phyloP scores from a whole-genome alignment of 1,140 invertebrate species.

The Arion vulgaris region DNA sequence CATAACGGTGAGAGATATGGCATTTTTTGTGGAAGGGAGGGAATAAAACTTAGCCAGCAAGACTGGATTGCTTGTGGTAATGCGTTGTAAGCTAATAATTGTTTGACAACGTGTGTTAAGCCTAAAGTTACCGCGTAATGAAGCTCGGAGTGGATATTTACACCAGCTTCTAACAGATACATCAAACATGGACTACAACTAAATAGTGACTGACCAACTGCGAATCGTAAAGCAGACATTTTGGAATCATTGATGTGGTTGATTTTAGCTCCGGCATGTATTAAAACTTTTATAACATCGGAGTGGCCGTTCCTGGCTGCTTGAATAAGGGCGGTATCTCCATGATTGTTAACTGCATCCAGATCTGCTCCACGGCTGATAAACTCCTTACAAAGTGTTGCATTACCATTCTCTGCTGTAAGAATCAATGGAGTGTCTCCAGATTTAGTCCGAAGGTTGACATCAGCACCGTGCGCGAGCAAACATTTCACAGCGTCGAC shows the following conservation, averaged over 20 bases:
- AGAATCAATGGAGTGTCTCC: constrained; percentile 6
- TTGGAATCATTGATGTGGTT: neutral
- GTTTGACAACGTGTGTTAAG: constrained; percentile 5
- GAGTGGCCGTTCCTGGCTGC: neutral
- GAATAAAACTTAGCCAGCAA: neutral
- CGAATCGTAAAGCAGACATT: neutral
- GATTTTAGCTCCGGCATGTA: neutral
- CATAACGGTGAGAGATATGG: neutral
- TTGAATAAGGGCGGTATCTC: constrained; percentile 10
- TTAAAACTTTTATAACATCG: constrained; percentile 8
- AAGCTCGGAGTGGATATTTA: neutral
- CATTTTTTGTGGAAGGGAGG: neutral
- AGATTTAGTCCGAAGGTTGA: neutral
- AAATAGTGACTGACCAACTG: constrained; percentile 1
- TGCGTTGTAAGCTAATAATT: neutral
- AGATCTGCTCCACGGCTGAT: neutral
- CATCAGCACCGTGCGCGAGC: neutral
- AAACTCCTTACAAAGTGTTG: neutral
- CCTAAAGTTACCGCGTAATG: constrained; percentile 15
- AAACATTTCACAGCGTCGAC: neutral
- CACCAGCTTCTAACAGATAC: constrained; percentile 5
- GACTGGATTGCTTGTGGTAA: neutral
- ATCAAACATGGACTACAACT: neutral
- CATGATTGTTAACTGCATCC: neutral
- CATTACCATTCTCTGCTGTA: neutral